A percentile compares a stretch with the other conserved stretches of the same genome.
Conservation (phyloP, 64 coral and sea anemone species). For the Platygyra sinensis region DNA sequence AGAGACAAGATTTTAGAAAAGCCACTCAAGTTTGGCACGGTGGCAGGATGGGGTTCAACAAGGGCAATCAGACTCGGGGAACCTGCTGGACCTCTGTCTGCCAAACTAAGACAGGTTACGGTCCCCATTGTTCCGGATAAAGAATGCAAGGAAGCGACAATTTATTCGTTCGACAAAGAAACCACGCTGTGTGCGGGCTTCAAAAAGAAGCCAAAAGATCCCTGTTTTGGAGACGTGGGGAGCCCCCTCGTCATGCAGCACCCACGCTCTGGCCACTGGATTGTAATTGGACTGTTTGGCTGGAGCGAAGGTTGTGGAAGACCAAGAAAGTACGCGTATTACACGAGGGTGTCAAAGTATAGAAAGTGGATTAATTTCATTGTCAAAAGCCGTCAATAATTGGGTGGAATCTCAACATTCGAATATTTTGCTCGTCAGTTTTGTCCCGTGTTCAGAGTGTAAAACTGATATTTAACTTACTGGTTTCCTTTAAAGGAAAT, state of each 20-base stretch:
- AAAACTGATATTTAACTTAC: background rate
- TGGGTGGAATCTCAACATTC: background rate
- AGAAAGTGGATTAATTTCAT: slow-evolving; percentile 81
- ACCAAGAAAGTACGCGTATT: slow-evolving; percentile 83
- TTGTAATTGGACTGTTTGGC: slow-evolving; percentile 83
- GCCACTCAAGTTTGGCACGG: slow-evolving; percentile 66
- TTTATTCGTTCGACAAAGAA: slow-evolving; percentile 64
- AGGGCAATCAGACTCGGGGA: slow-evolving; percentile 73
- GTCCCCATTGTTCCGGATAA: slow-evolving; percentile 76
- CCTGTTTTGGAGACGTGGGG: slow-evolving; percentile 82
- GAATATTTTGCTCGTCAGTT: background rate
- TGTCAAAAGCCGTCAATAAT: slow-evolving; percentile 23
- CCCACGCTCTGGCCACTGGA: slow-evolving; percentile 85
- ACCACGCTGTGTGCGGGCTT: slow-evolving; percentile 79
- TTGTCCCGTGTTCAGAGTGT: background rate
- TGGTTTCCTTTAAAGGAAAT: background rate
- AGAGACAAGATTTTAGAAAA: slow-evolving; percentile 68
- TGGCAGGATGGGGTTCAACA: slow-evolving; percentile 85
- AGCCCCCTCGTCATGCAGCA: slow-evolving; percentile 85
- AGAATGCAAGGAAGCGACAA: slow-evolving; percentile 72
- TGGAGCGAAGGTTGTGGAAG: slow-evolving; percentile 89
- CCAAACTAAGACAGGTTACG: slow-evolving; percentile 62
- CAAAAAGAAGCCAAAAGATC: slow-evolving; percentile 73
- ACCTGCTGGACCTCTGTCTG: slow-evolving; percentile 65
- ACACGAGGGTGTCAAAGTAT: slow-evolving; percentile 84